These are phyloP conservation scores for Protophormia terraenovae DNA, from an alignment of 2,888 invertebrate species.

Conservation along the genomic window DNA sequence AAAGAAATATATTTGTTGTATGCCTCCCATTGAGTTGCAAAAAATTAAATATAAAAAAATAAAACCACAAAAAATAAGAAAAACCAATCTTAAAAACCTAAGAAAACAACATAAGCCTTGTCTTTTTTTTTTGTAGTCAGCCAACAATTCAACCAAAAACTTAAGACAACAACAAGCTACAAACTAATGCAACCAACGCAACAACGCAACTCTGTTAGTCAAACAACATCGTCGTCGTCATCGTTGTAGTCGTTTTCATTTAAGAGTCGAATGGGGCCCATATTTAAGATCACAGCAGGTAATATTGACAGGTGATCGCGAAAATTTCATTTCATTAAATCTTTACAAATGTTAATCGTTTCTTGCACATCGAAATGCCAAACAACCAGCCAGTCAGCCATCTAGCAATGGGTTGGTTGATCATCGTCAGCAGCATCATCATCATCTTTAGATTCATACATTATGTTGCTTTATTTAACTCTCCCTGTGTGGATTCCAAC, in stretches of 20 bases:
- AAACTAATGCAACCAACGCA: slow-evolving; percentile 56
- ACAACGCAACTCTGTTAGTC: slow-evolving; percentile 60
- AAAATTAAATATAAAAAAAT: slow-evolving; percentile 19
- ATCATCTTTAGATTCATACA: slow-evolving; percentile 22
- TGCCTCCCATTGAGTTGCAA: slow-evolving; percentile 63
- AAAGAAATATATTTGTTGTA: slow-evolving; percentile 54
- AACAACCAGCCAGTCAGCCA: slow-evolving; percentile 14
- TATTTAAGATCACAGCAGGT: slow-evolving; percentile 74
- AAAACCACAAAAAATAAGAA: slow-evolving; percentile 25
- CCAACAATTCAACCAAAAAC: slow-evolving; percentile 9
- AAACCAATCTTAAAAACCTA: slow-evolving; percentile 15
- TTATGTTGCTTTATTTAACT: slow-evolving; percentile 7
- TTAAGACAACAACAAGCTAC: slow-evolving; percentile 18
- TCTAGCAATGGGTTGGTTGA: slow-evolving; percentile 50
- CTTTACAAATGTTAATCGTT: slow-evolving; percentile 71
- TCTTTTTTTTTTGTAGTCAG: background rate
- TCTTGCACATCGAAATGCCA: slow-evolving; percentile 55
- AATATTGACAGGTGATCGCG: slow-evolving; percentile 76
- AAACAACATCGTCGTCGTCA: slow-evolving; percentile 42
- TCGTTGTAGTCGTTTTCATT: slow-evolving; percentile 37
- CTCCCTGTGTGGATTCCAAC: slow-evolving; percentile 25
- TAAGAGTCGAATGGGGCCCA: slow-evolving; percentile 51
- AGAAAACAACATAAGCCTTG: slow-evolving; percentile 35
- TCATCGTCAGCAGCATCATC: slow-evolving; percentile 22
- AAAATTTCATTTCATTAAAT: slow-evolving; percentile 75